Percentiles rank a stretch among this genome's conserved stretches.
phyloP scores from a whole-genome alignment of 2,888 invertebrate genomes.

The Drosophila borborema region DNA sequence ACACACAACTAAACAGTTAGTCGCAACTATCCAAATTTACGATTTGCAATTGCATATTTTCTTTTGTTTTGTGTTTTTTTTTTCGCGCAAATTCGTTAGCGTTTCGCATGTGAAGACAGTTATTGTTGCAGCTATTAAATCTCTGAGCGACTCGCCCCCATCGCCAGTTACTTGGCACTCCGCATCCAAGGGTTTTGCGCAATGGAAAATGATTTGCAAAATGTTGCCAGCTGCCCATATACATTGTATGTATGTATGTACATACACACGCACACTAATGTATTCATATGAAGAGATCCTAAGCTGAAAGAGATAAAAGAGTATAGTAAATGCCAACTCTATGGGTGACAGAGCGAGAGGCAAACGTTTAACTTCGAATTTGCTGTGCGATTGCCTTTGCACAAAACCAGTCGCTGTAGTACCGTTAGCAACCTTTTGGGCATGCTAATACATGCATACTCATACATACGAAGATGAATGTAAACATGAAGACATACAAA shows the following conservation, averaged over 20 bases:
- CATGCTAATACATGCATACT: constrained; percentile 33
- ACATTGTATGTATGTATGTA: not conserved
- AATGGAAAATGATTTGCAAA: constrained; percentile 79
- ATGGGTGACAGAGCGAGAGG: constrained; percentile 14
- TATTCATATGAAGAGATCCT: constrained; percentile 13
- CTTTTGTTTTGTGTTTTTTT: constrained; percentile 1
- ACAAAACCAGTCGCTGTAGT: constrained; percentile 62
- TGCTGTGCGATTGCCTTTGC: constrained; percentile 11
- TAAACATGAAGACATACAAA: constrained; percentile 29
- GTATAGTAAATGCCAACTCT: constrained; percentile 10
- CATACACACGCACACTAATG: not conserved
- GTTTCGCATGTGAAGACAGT: constrained; percentile 31
- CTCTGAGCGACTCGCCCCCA: constrained; percentile 34
- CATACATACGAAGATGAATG: constrained; percentile 15
- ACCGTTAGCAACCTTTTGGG: constrained; percentile 49
- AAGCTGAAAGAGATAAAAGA: constrained; percentile 3
- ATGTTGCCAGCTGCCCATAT: constrained; percentile 36
- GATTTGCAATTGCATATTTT: constrained; percentile 40
- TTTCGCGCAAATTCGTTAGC: constrained; percentile 32
- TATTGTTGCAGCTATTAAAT: constrained; percentile 40
- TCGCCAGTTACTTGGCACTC: constrained; percentile 36
- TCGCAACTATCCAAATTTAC: constrained; percentile 37
- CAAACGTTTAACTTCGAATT: constrained; percentile 8
- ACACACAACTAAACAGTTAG: not conserved
- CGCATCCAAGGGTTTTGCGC: constrained; percentile 75